A percentile compares a stretch with the other conserved stretches of the same genome.
phyloP scores from a whole-genome alignment of 2,113 vertebrate genomes.

The Chionomys nivalis region DNA sequence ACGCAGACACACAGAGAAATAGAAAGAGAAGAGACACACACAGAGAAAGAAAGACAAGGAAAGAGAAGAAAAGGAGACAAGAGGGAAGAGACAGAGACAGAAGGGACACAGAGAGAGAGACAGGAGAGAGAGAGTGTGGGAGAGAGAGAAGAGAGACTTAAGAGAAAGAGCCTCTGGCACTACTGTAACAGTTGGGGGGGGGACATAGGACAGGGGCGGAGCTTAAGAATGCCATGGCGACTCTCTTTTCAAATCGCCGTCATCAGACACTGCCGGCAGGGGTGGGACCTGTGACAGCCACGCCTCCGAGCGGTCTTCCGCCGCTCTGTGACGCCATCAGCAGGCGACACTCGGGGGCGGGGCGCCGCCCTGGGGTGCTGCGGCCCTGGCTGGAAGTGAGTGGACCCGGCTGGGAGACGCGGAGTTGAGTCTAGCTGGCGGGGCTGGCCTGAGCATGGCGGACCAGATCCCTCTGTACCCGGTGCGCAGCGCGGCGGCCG shows the following conservation, averaged over 20 bases:
- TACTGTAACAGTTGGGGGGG: not conserved
- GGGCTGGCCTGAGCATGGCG: slow-evolving; percentile 83
- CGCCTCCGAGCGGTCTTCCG: not conserved
- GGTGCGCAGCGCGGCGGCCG: slow-evolving; percentile 79
- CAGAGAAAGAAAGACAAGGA: not conserved
- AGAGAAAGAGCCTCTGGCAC: too few relatives aligned
- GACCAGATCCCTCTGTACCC: slow-evolving; percentile 86
- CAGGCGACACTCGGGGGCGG: not conserved
- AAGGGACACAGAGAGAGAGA: too few relatives aligned
- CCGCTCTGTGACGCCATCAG: not conserved
- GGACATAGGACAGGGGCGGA: not conserved
- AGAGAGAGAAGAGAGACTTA: not conserved
- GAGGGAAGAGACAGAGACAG: not conserved
- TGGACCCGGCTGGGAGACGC: not conserved
- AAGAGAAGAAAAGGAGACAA: not conserved
- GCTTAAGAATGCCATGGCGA: not conserved
- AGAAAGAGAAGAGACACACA: too few relatives aligned
- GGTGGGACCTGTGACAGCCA: rapidly evolving
- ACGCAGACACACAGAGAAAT: too few relatives aligned
- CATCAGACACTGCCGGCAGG: not conserved
- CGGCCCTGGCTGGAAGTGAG: not conserved
- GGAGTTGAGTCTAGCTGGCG: not conserved
- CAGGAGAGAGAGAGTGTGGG: too few relatives aligned
- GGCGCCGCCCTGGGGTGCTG: not conserved
- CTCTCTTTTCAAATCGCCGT: rapidly evolving